Conservation (phyloP, 2,888 invertebrate genomes). For the Lagria hirta region DNA sequence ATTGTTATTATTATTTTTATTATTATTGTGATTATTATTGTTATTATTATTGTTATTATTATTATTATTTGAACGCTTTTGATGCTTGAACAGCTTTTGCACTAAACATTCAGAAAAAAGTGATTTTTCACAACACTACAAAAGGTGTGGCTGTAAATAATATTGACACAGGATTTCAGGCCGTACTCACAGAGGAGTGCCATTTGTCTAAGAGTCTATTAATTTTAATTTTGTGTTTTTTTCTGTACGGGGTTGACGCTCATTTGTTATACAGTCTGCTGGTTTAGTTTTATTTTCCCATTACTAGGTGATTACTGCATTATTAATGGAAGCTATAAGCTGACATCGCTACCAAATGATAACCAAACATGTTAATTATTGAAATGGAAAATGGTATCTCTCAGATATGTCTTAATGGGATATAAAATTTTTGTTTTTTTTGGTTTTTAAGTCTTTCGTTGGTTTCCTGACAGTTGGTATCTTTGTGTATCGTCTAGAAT, state of each 20-base stretch:
- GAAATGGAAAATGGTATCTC: slow-evolving; percentile 37
- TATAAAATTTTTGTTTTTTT: too few relatives aligned
- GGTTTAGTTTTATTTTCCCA: slow-evolving; percentile 44
- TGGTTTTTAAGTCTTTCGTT: too few relatives aligned
- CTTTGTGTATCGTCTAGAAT: too few relatives aligned
- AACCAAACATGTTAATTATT: slow-evolving; percentile 46
- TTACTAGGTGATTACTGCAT: slow-evolving; percentile 45
- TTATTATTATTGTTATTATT: too few relatives aligned
- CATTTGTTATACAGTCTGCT: slow-evolving; percentile 44
- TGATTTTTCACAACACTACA: too few relatives aligned
- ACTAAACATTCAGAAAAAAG: too few relatives aligned
- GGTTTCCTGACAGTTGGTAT: too few relatives aligned
- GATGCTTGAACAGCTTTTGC: too few relatives aligned
- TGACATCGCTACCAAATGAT: slow-evolving; percentile 44
- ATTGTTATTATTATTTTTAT: too few relatives aligned
- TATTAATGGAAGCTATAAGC: slow-evolving; percentile 45
- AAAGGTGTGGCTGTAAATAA: slow-evolving; percentile 53
- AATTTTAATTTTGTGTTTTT: slow-evolving; percentile 52
- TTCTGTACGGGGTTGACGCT: slow-evolving; percentile 42
- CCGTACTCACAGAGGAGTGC: slow-evolving; percentile 49
- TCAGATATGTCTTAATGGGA: slow-evolving; percentile 24
- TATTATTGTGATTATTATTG: too few relatives aligned
- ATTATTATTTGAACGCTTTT: too few relatives aligned
- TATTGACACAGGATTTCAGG: slow-evolving; percentile 53
- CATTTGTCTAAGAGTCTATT: slow-evolving; percentile 52